phyloP scores from a whole-genome alignment of 2,797 vertebrate genomes.

The Dromococcyx pavoninus region DNA sequence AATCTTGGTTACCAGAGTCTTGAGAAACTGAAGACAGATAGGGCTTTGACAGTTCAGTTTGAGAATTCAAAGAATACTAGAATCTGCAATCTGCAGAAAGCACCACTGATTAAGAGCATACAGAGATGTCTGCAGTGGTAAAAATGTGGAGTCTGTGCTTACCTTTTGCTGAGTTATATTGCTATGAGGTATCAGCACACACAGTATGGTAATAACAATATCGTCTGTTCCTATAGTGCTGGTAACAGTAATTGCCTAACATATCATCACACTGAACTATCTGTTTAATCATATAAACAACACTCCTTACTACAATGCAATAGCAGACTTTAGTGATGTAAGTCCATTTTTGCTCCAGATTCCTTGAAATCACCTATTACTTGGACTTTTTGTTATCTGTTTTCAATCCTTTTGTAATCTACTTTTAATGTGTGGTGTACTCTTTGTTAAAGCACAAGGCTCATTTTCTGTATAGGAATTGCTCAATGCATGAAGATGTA shows the following conservation, averaged over 20 bases:
- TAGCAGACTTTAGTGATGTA: background rate
- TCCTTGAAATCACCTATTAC: background rate
- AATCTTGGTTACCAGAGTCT: background rate
- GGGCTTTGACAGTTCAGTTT: background rate
- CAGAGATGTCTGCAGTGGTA: background rate
- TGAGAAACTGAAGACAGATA: background rate
- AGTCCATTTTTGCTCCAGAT: background rate
- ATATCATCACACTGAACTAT: constrained; percentile 7
- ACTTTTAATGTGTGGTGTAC: background rate
- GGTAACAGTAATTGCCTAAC: constrained; percentile 40
- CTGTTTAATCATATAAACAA: constrained; percentile 41
- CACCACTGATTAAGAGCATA: background rate
- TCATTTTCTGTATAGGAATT: background rate
- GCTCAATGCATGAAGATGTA: background rate
- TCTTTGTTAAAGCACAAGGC: background rate
- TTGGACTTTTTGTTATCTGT: background rate
- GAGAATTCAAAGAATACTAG: background rate
- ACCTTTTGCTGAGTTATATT: background rate
- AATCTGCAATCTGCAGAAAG: background rate
- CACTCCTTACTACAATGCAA: background rate
- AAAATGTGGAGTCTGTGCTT: background rate
- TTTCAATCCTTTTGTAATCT: constrained; percentile 7
- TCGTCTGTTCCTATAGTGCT: constrained; percentile 25
- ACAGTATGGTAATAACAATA: constrained; percentile 13
- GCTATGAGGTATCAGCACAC: background rate